These are phyloP conservation scores for Triplophysa dalaica DNA, from an alignment of 2,113 vertebrate species.

Conservation along the genomic window DNA sequence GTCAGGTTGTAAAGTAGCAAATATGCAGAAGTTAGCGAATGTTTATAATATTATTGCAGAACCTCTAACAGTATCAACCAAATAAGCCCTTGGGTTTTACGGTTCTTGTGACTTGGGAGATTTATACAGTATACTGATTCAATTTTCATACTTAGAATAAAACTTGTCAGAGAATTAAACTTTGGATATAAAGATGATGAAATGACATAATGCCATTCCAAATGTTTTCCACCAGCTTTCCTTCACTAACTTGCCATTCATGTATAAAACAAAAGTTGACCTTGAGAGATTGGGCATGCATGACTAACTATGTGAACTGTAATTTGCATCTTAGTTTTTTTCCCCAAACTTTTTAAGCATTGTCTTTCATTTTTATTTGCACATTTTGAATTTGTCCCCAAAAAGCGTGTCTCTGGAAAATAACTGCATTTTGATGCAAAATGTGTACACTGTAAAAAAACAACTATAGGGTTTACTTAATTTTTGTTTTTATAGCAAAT, in stretches of 20 bases:
- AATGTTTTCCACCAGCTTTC: not conserved
- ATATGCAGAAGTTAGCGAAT: too few species aligned
- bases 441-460: not conserved
- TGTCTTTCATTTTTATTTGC: not conserved
- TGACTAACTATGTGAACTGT: not conserved
- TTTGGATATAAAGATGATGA: constrained; percentile 6
- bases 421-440: not conserved
- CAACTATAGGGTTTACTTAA: too few species aligned
- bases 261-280: not conserved
- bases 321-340: too few species aligned
- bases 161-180: not conserved
- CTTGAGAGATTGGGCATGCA: not conserved
- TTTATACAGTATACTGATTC: not conserved
- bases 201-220: not conserved
- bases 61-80: not conserved
- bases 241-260: not conserved
- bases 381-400: not conserved
- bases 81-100: not conserved
- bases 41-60: not conserved
- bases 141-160: not conserved
- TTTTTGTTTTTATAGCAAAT: too few species aligned
- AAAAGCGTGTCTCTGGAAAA: not conserved
- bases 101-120: not conserved
- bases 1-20: not conserved
- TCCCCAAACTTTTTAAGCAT: too few species aligned